Base-by-base conservation (phyloP, 2,888 invertebrate species). In the Parapristionchus giblindavisi region DNA sequence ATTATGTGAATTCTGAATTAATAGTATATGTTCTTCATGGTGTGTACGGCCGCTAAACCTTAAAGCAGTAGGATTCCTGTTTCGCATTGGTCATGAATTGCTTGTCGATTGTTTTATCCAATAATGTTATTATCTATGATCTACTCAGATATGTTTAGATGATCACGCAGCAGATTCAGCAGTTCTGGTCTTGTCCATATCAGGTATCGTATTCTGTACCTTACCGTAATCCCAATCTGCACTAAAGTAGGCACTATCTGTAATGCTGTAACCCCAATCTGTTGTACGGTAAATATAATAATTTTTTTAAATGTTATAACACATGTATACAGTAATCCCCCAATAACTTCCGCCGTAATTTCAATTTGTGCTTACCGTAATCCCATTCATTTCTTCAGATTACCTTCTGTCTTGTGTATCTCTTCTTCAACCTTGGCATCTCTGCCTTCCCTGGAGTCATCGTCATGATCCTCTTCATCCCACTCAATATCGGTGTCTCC, bases 391-490 rank as follows among this genome's bases (percentile, higher is more conserved):
- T n/a, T 4, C 38, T 56, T 24, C 73, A 84, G 83, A 87, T 87
- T 34, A 79, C 78, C 14, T 75, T 87, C 24, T 84, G 85, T 8
- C 77, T 87, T 17, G 78, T 84, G 58, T 89, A 89, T 78, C 88
- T 90, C 40, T 90, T 89, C 88, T 78, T 87, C 79, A 89, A 90
- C 61, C 85, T 91, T 80, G 92, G 92, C 1, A 93, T 94, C 0
- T 94, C 96, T 0, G 94, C 96, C 0, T 89, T 97, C 17, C 95
- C 96, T 48, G 96, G 96, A 21, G 90, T 98, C 68, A 93, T 93
- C 1, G 93, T 97, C 58, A 95, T 98, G 94, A 92, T 97, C 58
- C 91, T 97, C 72, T 91, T 98, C 75, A 94, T 99, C 1, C 90
- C 88, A 17, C 75, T 88, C 61, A 86, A 84, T 61, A 82, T 83